Base-by-base conservation (phyloP, 2,888 invertebrate genomes). In the Exocentrus adspersus region DNA sequence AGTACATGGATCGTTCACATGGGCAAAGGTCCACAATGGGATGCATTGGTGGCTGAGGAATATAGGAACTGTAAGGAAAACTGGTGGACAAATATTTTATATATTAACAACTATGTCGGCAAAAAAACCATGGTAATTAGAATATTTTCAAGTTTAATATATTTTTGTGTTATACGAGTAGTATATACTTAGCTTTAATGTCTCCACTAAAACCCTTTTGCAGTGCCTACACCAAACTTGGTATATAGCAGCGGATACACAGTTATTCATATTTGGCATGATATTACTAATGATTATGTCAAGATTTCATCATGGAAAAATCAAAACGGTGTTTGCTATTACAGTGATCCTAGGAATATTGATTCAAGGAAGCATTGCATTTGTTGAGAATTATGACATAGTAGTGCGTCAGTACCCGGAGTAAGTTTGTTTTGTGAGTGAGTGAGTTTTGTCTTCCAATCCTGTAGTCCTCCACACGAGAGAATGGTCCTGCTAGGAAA, bases 241-340 rank as follows among this genome's bases (percentile, higher is more conserved):
- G 81, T 81, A 79, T 65, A 65, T 80, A 24, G 78, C 79, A 19
- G 64, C 77, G 2, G 81, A 81, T 57, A 78, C 76, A 3, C 81
- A 81, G 62, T 60, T 80, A 20, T 81, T 79, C 67, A 51, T 75
- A 32, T 10, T 77, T 12, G 73, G 74, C 17, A 46, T 79, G 17
- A 17, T 79, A 16, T 43, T 80, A 4, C 57, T 81, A 24, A 72
- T 68, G 43, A 10, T 78, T 4, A 68, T 77, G 19, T 73, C 73
- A 64, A 78, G 56, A 60, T 67, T 45, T 67, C 74, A 76, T 37
- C 3, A 14, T 37, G 20, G 62, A 70, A 63, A 61, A 65, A 51
- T 59, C 5, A 70, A 65, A 17, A 17, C 58, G 1, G 64, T 72
- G 28, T 41, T 75, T 30, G 59, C 69, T 70, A 6, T 16, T 7